Base-by-base conservation (phyloP, 2,113 vertebrate species). In the Chloroceryle aenea region DNA sequence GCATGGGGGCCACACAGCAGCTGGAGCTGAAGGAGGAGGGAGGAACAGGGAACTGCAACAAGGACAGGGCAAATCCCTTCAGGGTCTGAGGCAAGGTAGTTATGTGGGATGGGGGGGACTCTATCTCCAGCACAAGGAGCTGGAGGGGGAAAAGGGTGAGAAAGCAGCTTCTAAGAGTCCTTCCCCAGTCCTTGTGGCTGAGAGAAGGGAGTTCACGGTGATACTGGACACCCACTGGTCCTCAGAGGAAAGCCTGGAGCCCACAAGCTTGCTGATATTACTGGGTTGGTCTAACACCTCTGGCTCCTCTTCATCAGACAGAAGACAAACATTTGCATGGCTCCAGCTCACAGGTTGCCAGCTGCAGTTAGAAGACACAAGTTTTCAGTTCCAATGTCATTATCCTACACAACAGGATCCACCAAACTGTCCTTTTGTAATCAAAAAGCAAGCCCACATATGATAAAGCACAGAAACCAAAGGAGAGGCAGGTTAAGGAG, bases 11-110 rank as follows among this genome's bases (percentile, higher is more conserved):
- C 19, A 12, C 69, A 43, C 2, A 15, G 83, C 80, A 72, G 66
- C 89, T 87, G 85, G 63, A 94, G 36, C 21, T 88, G 72, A 45
- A 87, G 36, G 32, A 85, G 36, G 21, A 87, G 14, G 15, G 48
- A 68, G 30, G 19, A 78, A 4, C 0, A 0, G 14, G 45, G 34
- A 83, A 14, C 6, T 27, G 50, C 10, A 13, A 52, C 4, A 53
- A 77, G 2, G 4, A 40, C 1, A 3, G 27, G 52, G n/a, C 27
- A 87, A 59, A 63, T 14, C 16, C 38, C 52, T 42, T 38, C 1
- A 10, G 48, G 74, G 55, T 79, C 50, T 88, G 45, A 84, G 30
- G 53, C 43, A 45, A 20, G 23, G 17, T 29, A 74, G 15, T 29
- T 47, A 5, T 1, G 23, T 16, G 10, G 32, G 45, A 14, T 29